These are phyloP conservation scores for Nymphalis c-album DNA, from an alignment of 2,888 invertebrate genomes.

Conservation along the genomic window DNA sequence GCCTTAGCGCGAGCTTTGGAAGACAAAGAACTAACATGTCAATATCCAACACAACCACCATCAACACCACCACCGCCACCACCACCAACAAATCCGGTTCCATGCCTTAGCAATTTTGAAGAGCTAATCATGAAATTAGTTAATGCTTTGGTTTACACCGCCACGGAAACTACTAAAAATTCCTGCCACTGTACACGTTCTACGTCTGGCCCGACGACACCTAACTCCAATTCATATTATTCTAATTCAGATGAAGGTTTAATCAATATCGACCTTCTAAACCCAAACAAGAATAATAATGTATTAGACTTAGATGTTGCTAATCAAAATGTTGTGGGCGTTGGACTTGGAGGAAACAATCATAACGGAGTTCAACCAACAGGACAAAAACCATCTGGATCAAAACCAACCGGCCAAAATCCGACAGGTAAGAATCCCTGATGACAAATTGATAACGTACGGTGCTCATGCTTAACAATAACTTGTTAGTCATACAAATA, in stretches of 20 bases:
- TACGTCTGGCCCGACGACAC: not conserved
- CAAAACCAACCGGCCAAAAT: not conserved
- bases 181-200: slow-evolving; percentile 24
- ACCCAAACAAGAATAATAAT: slow-evolving; percentile 30
- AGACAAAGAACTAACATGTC: slow-evolving; percentile 33
- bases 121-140: slow-evolving; percentile 63
- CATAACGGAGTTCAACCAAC: not conserved
- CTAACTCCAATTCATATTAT: slow-evolving; percentile 10
- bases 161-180: slow-evolving; percentile 45
- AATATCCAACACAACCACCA: not conserved
- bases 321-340: slow-evolving; percentile 24
- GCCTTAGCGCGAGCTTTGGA: slow-evolving; percentile 43
- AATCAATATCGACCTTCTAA: slow-evolving; percentile 25
- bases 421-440: not conserved
- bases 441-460: not conserved
- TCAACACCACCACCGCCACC: slow-evolving; percentile 12
- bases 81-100: slow-evolving; percentile 15
- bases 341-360: slow-evolving; percentile 25
- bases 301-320: slow-evolving; percentile 32
- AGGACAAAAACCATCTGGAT: not conserved
- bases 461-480: too few relatives aligned
- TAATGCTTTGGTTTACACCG: slow-evolving; percentile 60
- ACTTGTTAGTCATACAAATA: too few relatives aligned
- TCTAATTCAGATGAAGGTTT: slow-evolving; percentile 24
- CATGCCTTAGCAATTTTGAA: slow-evolving; percentile 46